phyloP scores from a whole-genome alignment of 2,888 invertebrate species.

The Coelinius sp. region DNA sequence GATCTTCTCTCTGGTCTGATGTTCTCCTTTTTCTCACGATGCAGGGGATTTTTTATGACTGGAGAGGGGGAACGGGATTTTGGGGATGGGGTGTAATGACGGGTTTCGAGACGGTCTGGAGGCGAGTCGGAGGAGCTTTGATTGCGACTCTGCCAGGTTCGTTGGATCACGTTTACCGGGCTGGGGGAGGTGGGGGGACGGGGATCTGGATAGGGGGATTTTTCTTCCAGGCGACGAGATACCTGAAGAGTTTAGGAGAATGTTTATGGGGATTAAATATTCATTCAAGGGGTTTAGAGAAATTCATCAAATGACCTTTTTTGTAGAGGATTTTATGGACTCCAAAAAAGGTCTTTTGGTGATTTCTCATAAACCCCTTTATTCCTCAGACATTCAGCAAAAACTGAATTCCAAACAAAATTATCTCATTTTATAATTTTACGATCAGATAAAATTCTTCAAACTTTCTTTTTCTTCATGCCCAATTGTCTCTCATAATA shows the following conservation, averaged over 20 bases:
- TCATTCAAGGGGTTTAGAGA: too few relatives aligned
- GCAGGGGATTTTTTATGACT: conserved; percentile 38
- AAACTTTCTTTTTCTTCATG: neutral
- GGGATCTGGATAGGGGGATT: conserved; percentile 48
- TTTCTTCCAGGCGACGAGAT: conserved; percentile 54
- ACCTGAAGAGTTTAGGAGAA: too few relatives aligned
- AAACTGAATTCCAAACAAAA: too few relatives aligned
- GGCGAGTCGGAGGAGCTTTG: conserved; percentile 54
- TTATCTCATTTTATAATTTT: too few relatives aligned
- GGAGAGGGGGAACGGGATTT: conserved; percentile 60
- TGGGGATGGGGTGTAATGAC: conserved; percentile 48
- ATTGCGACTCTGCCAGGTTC: conserved; percentile 65
- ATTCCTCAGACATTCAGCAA: too few relatives aligned
- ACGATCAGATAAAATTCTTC: too few relatives aligned
- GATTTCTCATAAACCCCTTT: too few relatives aligned
- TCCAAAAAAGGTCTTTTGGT: too few relatives aligned
- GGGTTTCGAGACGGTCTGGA: conserved; percentile 39
- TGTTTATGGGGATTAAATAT: too few relatives aligned
- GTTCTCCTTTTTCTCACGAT: conserved; percentile 29
- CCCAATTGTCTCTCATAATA: neutral
- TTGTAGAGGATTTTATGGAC: too few relatives aligned
- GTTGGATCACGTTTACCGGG: conserved; percentile 64
- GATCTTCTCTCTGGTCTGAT: neutral
- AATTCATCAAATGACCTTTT: too few relatives aligned
- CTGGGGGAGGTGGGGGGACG: conserved; percentile 50